phyloP scores from a whole-genome alignment of 1,140 invertebrate species.

The Penaeus japonicus region DNA sequence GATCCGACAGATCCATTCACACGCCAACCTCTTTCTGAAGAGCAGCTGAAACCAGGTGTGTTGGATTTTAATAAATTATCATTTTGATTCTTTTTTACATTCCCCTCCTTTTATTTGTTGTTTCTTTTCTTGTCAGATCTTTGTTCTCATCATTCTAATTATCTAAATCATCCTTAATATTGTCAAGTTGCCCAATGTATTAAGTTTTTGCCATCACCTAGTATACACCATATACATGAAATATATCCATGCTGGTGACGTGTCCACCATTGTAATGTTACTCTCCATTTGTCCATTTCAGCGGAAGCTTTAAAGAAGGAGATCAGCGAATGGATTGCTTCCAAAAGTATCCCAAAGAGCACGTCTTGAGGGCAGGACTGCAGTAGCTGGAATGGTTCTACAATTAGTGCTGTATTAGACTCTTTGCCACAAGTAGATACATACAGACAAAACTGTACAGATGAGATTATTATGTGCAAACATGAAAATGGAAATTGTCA shows the following conservation, averaged over 20 bases:
- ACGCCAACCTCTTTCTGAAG: constrained; percentile 88
- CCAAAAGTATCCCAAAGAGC: constrained; percentile 45
- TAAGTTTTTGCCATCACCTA: too few species aligned
- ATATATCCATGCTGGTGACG: too few species aligned
- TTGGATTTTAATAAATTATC: neutral
- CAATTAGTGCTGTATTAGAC: neutral
- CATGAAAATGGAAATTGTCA: too few species aligned
- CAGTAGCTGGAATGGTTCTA: constrained; percentile 12
- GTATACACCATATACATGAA: too few species aligned
- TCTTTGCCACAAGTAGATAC: neutral
- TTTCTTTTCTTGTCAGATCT: neutral
- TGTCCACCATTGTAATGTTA: too few species aligned
- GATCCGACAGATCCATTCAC: constrained; percentile 98
- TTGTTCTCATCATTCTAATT: too few species aligned
- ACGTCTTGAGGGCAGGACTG: constrained; percentile 49
- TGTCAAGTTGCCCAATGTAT: too few species aligned
- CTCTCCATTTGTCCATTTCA: constrained; percentile 21
- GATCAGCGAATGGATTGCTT: constrained; percentile 54
- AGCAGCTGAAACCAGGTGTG: constrained; percentile 72
- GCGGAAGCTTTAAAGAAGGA: constrained; percentile 53
- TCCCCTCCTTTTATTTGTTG: neutral
- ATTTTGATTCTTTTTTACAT: neutral
- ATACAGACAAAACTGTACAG: too few species aligned
- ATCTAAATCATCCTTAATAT: too few species aligned
- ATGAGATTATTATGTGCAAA: too few species aligned